Conservation (phyloP, 2,888 invertebrate genomes). For the Spilosoma lubricipeda region DNA sequence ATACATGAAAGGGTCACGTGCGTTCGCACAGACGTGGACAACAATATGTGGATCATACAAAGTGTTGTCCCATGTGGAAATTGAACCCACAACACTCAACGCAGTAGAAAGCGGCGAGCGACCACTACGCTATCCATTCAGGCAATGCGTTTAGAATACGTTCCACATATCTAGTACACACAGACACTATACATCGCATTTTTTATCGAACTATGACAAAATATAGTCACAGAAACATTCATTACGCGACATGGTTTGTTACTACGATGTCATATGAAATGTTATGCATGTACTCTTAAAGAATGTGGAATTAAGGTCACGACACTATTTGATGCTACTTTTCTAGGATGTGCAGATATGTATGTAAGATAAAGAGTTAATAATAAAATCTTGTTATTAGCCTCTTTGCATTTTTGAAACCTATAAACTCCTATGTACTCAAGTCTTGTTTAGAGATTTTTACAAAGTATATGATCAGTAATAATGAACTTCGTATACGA, state of each 20-base stretch:
- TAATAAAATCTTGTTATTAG: not conserved
- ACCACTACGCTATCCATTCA: too few species aligned
- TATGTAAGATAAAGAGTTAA: not conserved
- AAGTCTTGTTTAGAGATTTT: not conserved
- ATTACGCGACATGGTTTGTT: not conserved
- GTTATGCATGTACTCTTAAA: not conserved
- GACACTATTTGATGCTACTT: not conserved
- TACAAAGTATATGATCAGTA: not conserved
- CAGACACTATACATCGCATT: not conserved
- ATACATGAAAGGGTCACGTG: too few species aligned
- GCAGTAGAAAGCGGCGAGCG: too few species aligned
- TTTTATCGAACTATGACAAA: not conserved
- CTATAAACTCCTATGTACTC: not conserved
- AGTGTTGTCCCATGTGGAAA: too few species aligned
- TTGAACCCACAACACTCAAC: too few species aligned
- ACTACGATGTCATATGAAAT: not conserved
- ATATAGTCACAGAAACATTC: too few species aligned
- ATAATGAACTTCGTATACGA: not conserved
- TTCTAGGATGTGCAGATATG: not conserved
- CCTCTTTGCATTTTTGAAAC: not conserved
- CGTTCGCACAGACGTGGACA: too few species aligned
- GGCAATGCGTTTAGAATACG: not conserved
- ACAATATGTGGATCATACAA: too few species aligned
- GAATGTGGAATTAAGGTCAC: not conserved
- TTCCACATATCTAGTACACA: not conserved